Conservation (phyloP, 2,113 vertebrate species). For the human (Homo sapiens) region GRCh38 chr5:101196501-101197000, state of each 20-base stretch:
- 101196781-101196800: neutral
- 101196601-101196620: neutral
- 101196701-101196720: neutral
- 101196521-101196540: neutral
- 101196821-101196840: neutral
- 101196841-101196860: neutral
- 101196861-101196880: neutral
- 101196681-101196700: neutral
- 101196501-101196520: neutral
- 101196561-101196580: neutral
- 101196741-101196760: neutral
- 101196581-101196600: neutral
- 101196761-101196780: neutral
- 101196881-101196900: neutral
- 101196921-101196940: neutral
- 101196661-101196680: neutral
- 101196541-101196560: neutral
- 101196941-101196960: neutral
- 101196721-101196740: neutral
- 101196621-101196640: neutral
- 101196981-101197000: neutral
- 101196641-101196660: neutral
- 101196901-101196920: neutral
- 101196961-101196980: neutral
- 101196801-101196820: neutral